phyloP scores from a whole-genome alignment of 1,140 invertebrate species.

The Galleria mellonella region DNA sequence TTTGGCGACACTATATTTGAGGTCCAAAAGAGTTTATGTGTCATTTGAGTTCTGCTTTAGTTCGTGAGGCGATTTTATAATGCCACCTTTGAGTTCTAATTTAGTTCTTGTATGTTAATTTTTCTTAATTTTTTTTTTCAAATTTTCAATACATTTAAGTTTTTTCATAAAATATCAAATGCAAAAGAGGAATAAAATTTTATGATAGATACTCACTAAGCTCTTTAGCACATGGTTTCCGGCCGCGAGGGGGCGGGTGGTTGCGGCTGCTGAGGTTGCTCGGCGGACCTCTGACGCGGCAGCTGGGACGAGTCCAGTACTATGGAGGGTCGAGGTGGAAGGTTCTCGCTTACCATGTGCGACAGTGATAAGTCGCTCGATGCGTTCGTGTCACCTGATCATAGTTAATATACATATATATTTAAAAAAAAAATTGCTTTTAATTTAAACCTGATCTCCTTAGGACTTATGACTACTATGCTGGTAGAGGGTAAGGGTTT shows the following conservation, averaged over 20 bases:
- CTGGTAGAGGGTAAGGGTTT: no score
- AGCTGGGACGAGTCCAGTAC: constrained; percentile 75
- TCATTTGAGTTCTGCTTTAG: no score
- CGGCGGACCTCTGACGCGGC: constrained; percentile 67
- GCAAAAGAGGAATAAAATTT: no score
- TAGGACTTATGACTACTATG: no score
- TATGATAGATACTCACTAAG: background rate
- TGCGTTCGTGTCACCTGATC: constrained; percentile 58
- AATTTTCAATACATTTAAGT: no score
- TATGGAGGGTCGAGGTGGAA: constrained; percentile 72
- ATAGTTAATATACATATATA: background rate
- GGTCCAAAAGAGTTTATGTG: no score
- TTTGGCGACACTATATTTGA: no score
- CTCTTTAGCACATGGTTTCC: constrained; percentile 74
- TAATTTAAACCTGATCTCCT: background rate
- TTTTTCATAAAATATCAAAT: no score
- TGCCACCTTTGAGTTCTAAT: no score
- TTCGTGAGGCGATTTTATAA: no score
- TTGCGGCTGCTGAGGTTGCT: constrained; percentile 44
- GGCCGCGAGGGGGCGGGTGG: constrained; percentile 61
- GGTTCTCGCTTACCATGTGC: constrained; percentile 65
- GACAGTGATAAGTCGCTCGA: constrained; percentile 62
- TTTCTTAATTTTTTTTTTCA: no score
- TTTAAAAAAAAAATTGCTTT: background rate
- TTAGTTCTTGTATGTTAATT: no score